phyloP scores from a whole-genome alignment of 2,113 vertebrate species.

The Ceyx margarethae region DNA sequence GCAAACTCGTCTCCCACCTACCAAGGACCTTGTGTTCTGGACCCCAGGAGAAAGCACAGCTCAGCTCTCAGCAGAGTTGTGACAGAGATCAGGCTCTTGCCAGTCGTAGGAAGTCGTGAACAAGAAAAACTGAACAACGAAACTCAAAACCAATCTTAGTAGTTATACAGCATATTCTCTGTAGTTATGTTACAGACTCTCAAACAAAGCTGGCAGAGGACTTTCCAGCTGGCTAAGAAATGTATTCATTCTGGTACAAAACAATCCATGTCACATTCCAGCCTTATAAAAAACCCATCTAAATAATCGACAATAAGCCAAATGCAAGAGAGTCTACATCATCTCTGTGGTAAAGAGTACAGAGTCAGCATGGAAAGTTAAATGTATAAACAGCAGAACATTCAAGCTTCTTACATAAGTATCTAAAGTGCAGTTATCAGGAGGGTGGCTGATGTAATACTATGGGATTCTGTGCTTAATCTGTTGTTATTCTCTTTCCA shows the following conservation, averaged over 20 bases:
- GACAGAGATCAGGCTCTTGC: slow-evolving; percentile 41
- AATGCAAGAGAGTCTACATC: not conserved
- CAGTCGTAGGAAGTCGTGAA: not conserved
- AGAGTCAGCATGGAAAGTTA: not conserved
- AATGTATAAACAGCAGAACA: not conserved
- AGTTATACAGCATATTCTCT: not conserved
- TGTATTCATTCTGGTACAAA: not conserved
- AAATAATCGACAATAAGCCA: not conserved
- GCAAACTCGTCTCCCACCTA: not conserved
- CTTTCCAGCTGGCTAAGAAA: not conserved
- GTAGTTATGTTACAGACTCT: not conserved
- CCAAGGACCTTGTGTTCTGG: not conserved
- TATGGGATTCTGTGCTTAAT: not conserved
- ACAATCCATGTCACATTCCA: not conserved
- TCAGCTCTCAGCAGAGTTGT: not conserved
- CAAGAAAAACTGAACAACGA: not conserved
- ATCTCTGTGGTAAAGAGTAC: not conserved
- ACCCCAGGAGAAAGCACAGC: not conserved
- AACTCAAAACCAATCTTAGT: not conserved
- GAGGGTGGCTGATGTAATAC: not conserved
- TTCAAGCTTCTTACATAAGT: not conserved
- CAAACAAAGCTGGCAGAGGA: not conserved
- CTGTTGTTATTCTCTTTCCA: slow-evolving; percentile 1
- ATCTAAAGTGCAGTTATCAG: slow-evolving; percentile 20
- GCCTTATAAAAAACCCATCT: not conserved